Base-by-base conservation (phyloP, 2,797 vertebrate genomes). In the Pangasius mekongensis region DNA sequence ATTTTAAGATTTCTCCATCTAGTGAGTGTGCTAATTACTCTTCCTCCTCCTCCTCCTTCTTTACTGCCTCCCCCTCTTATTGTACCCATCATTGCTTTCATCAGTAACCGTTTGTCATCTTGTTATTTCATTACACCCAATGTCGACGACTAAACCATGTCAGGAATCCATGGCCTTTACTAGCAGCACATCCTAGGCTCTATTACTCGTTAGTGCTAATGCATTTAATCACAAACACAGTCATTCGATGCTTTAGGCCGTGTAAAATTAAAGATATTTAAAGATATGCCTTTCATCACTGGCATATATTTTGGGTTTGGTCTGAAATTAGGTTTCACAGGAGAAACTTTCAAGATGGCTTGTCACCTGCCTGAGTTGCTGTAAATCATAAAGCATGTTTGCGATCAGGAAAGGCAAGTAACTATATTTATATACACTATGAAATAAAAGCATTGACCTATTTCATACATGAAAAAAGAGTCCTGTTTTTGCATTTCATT, bases 191-290 rank as follows among this genome's bases (percentile, higher is more conserved):
- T 86, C 69, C 85, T 83, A 78, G 83, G 62, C 62, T 69, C 30
- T 89, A 89, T 82, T 54, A 58, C 60, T 89, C 73, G 49, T 88
- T 84, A 69, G 77, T 67, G 54, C 33, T 86, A 89, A 85, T 89
- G 73, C 81, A 36, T 87, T 88, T 77, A 89, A 89, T 91, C 88
- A 85, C 83, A 84, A 86, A 82, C 80, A 84, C 47, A 39, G 80
- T 74, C 74, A 83, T 82, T 73, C 77, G 76, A 89, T 73, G 62
- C 73, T 87, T 76, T 83, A 89, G 91, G 91, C 93, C 90, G 91
- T 86, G 81, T 82, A 66, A 90, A 90, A 54, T 86, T 0, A 78
- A 77, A 60, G 56, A 88, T 76, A 83, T 76, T 85, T 78, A 80
- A 86, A 52, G 74, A 77, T 80, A 85, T 36, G 64, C 73, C 87